These are phyloP conservation scores for Eolophus roseicapilla DNA, from an alignment of 2,113 vertebrate species.

Conservation along the genomic window DNA sequence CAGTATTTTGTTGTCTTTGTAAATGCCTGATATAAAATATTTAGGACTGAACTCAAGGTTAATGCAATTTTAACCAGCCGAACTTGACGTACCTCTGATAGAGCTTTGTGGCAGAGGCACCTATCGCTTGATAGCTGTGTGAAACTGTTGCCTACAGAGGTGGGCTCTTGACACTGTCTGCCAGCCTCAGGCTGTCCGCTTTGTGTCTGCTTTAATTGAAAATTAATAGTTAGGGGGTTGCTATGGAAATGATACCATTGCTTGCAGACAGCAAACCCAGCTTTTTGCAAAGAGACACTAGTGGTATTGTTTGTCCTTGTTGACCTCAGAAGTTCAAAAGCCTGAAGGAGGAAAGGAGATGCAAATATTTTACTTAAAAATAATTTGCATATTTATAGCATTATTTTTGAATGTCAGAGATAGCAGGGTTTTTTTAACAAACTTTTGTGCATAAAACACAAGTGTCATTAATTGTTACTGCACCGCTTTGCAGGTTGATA, in stretches of 20 bases:
- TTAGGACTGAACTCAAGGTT: slow-evolving; percentile 80
- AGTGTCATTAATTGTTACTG: slow-evolving; percentile 74
- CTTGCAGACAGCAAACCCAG: slow-evolving; percentile 85
- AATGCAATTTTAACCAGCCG: slow-evolving; percentile 82
- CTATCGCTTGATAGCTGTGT: slow-evolving; percentile 83
- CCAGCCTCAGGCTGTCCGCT: slow-evolving; percentile 86
- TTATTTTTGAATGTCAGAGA: slow-evolving; percentile 83
- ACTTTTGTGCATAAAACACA: slow-evolving; percentile 73
- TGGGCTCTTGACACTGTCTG: slow-evolving; percentile 88
- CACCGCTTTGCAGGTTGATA: slow-evolving; percentile 70
- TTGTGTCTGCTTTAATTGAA: slow-evolving; percentile 96
- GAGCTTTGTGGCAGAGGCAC: slow-evolving; percentile 78
- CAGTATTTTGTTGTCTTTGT: slow-evolving; percentile 60
- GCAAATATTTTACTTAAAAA: slow-evolving; percentile 87
- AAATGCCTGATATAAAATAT: slow-evolving; percentile 72
- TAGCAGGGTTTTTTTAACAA: slow-evolving; percentile 72
- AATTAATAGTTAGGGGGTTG: slow-evolving; percentile 92
- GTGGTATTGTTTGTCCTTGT: slow-evolving; percentile 98
- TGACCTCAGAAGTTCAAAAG: slow-evolving; percentile 98
- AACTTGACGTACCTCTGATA: slow-evolving; percentile 81
- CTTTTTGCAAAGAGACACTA: slow-evolving; percentile 94
- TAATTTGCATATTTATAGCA: slow-evolving; percentile 86
- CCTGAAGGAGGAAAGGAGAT: slow-evolving; percentile 88
- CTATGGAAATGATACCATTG: slow-evolving; percentile 90
- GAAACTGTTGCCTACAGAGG: slow-evolving; percentile 87